Conservation (phyloP, 1,140 invertebrate species). For the Steinernema feltiae region DNA sequence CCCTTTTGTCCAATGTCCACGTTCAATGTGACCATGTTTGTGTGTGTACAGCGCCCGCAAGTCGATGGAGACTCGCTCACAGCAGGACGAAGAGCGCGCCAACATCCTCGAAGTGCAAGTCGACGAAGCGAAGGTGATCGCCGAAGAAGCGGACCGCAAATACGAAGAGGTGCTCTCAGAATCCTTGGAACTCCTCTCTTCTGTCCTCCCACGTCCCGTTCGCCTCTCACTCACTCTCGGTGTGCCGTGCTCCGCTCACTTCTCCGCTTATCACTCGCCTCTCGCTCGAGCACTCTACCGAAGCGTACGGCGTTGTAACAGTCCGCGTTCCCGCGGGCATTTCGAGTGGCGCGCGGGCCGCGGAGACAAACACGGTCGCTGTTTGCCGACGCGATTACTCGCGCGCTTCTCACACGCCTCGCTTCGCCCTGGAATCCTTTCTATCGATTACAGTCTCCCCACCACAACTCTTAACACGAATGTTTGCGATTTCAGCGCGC, state of each 20-base stretch:
- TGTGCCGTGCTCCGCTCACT: background rate
- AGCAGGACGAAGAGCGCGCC: constrained; percentile 96
- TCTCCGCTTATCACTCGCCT: background rate
- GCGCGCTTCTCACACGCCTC: background rate
- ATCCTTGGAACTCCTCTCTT: constrained; percentile 14
- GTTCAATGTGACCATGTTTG: background rate
- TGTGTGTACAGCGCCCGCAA: constrained; percentile 79
- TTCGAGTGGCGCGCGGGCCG: background rate
- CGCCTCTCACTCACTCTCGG: too few species aligned
- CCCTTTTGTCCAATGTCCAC: constrained; percentile 11
- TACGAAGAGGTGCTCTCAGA: constrained; percentile 80
- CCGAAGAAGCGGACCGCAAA: constrained; percentile 97
- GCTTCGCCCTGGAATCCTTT: background rate
- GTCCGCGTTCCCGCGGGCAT: background rate
- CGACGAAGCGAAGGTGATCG: constrained; percentile 90
- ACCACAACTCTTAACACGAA: background rate
- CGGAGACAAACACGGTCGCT: background rate
- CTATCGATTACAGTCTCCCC: background rate
- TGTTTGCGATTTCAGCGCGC: constrained; percentile 46
- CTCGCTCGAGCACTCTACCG: background rate
- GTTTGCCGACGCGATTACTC: background rate
- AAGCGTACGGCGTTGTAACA: background rate
- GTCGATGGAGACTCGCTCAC: constrained; percentile 93
- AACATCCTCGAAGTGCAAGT: constrained; percentile 86
- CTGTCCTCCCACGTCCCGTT: background rate